A percentile compares a stretch with the other conserved stretches of the same genome.
Conservation (phyloP, 2,797 vertebrate species). For the Oceanodroma leucorhoa region DNA sequence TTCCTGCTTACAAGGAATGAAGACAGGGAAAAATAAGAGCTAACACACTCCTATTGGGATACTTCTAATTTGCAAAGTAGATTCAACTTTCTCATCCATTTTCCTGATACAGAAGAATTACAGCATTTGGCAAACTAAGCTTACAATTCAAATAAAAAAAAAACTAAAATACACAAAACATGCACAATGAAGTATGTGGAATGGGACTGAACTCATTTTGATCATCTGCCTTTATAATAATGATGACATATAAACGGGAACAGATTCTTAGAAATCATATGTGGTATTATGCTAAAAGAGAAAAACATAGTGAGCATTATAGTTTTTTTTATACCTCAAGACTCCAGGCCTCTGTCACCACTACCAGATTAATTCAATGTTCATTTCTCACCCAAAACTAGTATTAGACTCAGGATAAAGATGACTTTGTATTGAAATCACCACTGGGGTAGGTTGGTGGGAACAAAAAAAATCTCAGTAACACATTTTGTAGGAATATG, state of each 20-base stretch:
- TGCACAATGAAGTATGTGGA: background rate
- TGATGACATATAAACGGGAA: background rate
- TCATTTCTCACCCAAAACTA: background rate
- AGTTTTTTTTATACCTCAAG: background rate
- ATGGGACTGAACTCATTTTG: background rate
- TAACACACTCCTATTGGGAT: background rate
- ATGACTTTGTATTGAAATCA: background rate
- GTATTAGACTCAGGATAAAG: background rate
- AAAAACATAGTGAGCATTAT: background rate
- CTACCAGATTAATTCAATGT: background rate
- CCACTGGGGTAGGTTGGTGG: background rate
- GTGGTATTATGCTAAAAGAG: background rate
- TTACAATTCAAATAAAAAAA: conserved; percentile 1
- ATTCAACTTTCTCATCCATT: background rate
- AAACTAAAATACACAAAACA: background rate
- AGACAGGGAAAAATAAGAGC: background rate
- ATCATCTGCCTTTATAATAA: background rate
- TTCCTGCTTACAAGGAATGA: background rate
- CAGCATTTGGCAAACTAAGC: background rate
- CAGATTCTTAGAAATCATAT: background rate
- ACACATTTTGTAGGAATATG: background rate
- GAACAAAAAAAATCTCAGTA: background rate
- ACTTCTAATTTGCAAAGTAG: background rate
- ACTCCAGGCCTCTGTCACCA: background rate
- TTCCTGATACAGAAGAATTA: background rate